Evolutionary conservation across 2,888 invertebrate species (phyloP), one percentile per base, ranked within the genome.

Genomic region (Zonitis immaculata): DNA sequence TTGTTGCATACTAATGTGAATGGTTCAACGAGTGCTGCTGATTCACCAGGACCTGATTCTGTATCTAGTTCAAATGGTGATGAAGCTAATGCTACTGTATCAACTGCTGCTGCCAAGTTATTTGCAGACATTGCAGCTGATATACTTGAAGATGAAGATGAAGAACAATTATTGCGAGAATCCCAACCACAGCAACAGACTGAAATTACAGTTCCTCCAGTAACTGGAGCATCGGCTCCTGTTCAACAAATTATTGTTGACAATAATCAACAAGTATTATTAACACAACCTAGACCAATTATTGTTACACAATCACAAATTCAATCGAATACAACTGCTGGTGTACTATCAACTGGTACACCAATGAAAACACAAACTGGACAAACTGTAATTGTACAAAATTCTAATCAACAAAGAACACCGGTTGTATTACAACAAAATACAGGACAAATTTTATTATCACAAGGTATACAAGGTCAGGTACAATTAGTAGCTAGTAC

Each of bases 71-170:
- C 74, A 9, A 78, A 79, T 54, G 77, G 78, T 1, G 79, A 81
- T 1, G 75, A 81, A 39, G 76, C 77, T n/a, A 70, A 82, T 59
- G 82, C 82, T 27, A 82, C 83, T 1, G 87, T 87, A 0, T 91
- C 91, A 0, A 89, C 89, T 50, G 89, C 89, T 6, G 91, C 91
- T 0, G 91, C 91, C 0, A 91, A 91, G 74, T 76, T 91, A 20
- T 91, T 91, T 69, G 91, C 91, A 0, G 91, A 91, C 25, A 79
- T 91, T 45, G 91, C 91, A 1, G 91, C 91, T 0, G 90, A 90
- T 28, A 89, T 89, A 44, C 78, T 91, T 14, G 90, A 90, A 68
- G 91, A 91, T 64, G 91, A 91, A 70, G 89, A 89, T 16, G 79
- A 80, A 47, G 77, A 77, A 47, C 78, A 79, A 59, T 67, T 76